These are phyloP conservation scores for Climacteris rufus DNA, from an alignment of 2,113 vertebrate genomes.

Conservation along the genomic window DNA sequence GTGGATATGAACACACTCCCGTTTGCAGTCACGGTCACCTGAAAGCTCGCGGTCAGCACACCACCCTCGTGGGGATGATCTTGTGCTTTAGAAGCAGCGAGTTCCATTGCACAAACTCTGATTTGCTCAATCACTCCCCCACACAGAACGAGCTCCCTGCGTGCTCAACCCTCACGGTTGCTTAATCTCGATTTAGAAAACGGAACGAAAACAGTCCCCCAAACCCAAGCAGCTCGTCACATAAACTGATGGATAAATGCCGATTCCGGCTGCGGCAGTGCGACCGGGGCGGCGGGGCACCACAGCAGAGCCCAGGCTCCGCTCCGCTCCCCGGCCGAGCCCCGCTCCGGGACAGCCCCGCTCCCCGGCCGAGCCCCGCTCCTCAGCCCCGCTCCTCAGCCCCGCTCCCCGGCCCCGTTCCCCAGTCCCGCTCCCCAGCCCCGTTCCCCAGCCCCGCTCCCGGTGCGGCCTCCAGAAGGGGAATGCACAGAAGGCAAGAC, in stretches of 20 bases:
- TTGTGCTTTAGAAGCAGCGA: not conserved
- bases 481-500: not conserved
- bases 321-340: not conserved
- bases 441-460: too few species aligned
- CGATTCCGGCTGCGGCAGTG: fast-evolving
- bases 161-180: not conserved
- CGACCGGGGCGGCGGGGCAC: fast-evolving
- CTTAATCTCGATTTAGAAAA: not conserved
- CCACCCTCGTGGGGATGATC: not conserved
- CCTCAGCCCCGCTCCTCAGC: too few species aligned
- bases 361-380: too few species aligned
- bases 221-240: not conserved
- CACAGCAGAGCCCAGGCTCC: fast-evolving
- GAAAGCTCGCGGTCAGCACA: not conserved
- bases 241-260: not conserved
- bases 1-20: not conserved
- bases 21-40: not conserved
- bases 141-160: not conserved
- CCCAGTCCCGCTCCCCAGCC: too few species aligned
- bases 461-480: too few species aligned
- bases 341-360: fast-evolving
- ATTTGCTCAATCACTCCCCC: not conserved
- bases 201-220: not conserved
- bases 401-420: too few species aligned
- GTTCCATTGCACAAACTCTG: not conserved